Evolutionary conservation across 2,797 vertebrate species (phyloP).

Genomic region (Cichlasoma orientale): DNA sequence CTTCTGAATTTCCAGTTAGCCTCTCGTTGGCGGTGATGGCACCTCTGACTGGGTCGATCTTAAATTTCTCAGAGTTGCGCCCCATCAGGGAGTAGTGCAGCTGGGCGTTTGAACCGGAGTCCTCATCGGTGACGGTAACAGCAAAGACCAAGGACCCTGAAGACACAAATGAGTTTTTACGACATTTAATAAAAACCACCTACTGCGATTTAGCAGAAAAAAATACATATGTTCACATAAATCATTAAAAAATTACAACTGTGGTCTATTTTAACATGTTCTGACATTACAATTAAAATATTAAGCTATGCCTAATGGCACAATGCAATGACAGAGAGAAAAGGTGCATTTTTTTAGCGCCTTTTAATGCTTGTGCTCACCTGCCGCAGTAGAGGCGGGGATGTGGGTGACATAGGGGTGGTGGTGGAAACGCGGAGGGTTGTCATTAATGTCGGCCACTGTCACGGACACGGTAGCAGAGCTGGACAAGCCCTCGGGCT

Average conservation of each 20-base stretch:
- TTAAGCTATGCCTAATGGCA: not conserved
- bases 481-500: conserved; percentile 87
- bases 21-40: conserved; percentile 90
- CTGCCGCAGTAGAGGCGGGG: conserved; percentile 88
- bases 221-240: not conserved
- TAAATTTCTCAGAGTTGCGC: conserved; percentile 91
- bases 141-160: conserved; percentile 95
- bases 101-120: conserved; percentile 89
- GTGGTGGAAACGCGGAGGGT: conserved; percentile 95
- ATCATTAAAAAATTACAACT: not conserved
- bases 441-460: conserved; percentile 93
- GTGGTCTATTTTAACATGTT: too few species aligned
- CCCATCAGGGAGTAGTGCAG: conserved; percentile 93
- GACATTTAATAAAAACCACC: not conserved
- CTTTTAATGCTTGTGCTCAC: conserved; percentile 66
- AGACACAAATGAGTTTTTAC: conserved; percentile 15
- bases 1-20: conserved; percentile 86
- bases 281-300: not conserved
- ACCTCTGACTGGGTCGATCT: conserved; percentile 90
- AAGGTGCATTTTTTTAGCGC: not conserved
- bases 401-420: conserved; percentile 97
- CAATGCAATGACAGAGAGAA: not conserved
- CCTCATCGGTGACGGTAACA: conserved; percentile 95
- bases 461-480: conserved; percentile 90
- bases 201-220: not conserved